Evolutionary conservation across 2,888 invertebrate genomes (phyloP).

Genomic region (Cerastoderma edule): DNA sequence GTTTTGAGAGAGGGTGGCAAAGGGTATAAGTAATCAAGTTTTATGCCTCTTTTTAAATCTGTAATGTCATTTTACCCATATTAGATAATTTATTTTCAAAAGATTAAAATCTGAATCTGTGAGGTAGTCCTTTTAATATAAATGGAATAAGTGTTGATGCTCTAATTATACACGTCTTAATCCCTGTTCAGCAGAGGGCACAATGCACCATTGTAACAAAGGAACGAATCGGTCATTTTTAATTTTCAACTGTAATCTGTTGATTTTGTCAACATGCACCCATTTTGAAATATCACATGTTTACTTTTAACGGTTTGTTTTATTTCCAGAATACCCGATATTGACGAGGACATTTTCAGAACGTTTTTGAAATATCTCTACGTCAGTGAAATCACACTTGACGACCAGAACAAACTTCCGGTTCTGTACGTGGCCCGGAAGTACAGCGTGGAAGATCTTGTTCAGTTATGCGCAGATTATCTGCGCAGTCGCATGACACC

Average conservation of each 20-base stretch:
- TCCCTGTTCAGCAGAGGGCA: no score
- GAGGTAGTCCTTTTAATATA: no score
- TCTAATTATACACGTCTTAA: no score
- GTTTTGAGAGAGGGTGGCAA: no score
- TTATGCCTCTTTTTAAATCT: no score
- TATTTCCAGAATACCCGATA: slow-evolving; percentile 51
- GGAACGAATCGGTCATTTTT: neutral
- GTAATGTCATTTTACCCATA: no score
- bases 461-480: slow-evolving; percentile 88
- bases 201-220: no score
- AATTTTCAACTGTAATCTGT: neutral
- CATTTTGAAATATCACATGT: neutral
- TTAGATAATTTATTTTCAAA: no score
- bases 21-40: no score
- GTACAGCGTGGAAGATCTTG: slow-evolving; percentile 89
- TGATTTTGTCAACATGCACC: neutral
- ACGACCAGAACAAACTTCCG: slow-evolving; percentile 87
- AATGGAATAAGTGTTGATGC: no score
- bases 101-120: no score
- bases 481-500: slow-evolving; percentile 88
- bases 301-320: neutral
- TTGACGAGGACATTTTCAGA: slow-evolving; percentile 50
- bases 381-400: slow-evolving; percentile 87
- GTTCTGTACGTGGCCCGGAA: slow-evolving; percentile 90
- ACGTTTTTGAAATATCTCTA: slow-evolving; percentile 86